These are phyloP conservation scores for Beris chalybata DNA, from an alignment of 2,888 invertebrate species.

Conservation along the genomic window DNA sequence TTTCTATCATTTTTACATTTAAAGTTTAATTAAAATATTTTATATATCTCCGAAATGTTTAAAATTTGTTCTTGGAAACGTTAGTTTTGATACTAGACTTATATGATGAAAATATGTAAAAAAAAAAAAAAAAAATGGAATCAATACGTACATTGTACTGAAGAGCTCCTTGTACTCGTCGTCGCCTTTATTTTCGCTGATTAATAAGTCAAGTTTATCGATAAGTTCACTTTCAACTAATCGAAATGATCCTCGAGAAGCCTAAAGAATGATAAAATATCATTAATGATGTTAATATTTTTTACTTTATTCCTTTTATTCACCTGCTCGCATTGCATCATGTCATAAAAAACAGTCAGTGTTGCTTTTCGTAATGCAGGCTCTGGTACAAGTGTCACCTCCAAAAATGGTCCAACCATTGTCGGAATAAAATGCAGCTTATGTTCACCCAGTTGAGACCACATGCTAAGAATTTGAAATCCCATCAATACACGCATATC, in stretches of 20 bases:
- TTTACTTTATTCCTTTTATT: background rate
- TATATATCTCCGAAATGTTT: background rate
- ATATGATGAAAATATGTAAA: background rate
- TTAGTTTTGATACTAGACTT: slow-evolving; percentile 4
- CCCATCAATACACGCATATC: slow-evolving; percentile 94
- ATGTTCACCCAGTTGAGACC: slow-evolving; percentile 86
- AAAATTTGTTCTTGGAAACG: background rate
- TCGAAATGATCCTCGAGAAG: slow-evolving; percentile 80
- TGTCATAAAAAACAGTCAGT: slow-evolving; percentile 88
- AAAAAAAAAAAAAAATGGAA: background rate
- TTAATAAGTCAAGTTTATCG: slow-evolving; percentile 88
- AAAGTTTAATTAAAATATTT: no score
- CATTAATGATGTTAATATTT: background rate
- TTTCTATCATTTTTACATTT: no score
- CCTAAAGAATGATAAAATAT: slow-evolving; percentile 43
- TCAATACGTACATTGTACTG: slow-evolving; percentile 85
- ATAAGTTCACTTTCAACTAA: slow-evolving; percentile 92
- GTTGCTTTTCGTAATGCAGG: slow-evolving; percentile 84
- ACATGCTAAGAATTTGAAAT: slow-evolving; percentile 86
- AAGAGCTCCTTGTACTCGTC: slow-evolving; percentile 91
- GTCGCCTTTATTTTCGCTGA: slow-evolving; percentile 92
- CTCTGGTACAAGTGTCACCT: slow-evolving; percentile 89
- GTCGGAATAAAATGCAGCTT: slow-evolving; percentile 88
- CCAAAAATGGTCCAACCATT: slow-evolving; percentile 91
- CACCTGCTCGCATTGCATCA: slow-evolving; percentile 88